Percentiles rank a stretch among this genome's conserved stretches.
These are phyloP conservation scores for Vidua macroura DNA, from an alignment of 2,113 vertebrate species.

Conservation along the genomic window DNA sequence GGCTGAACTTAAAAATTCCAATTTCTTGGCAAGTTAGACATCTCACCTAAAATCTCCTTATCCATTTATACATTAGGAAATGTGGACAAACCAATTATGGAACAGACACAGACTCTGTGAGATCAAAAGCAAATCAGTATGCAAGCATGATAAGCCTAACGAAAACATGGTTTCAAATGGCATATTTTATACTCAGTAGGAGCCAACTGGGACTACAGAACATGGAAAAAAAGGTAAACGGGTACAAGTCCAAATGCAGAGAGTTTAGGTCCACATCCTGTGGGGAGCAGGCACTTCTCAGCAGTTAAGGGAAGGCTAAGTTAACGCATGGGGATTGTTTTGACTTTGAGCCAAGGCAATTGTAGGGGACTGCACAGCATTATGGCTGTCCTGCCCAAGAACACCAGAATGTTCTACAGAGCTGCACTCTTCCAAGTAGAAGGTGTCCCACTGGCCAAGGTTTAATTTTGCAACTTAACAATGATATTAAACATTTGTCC, in stretches of 20 bases:
- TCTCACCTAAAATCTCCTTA: conserved; percentile 56
- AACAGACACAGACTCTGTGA: conserved; percentile 1
- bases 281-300: background rate
- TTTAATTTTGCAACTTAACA: conserved; percentile 57
- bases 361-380: conserved; percentile 3
- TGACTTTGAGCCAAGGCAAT: conserved; percentile 11
- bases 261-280: background rate
- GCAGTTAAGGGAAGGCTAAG: background rate
- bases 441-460: background rate
- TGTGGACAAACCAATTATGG: conserved; percentile 44
- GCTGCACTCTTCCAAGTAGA: background rate
- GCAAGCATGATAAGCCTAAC: conserved; percentile 45
- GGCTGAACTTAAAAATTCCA: conserved; percentile 47
- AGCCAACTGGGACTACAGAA: background rate
- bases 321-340: background rate
- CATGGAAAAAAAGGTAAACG: background rate
- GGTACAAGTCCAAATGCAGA: background rate
- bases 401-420: background rate
- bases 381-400: background rate
- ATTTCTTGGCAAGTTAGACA: conserved; percentile 53
- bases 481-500: conserved; percentile 47
- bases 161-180: conserved; percentile 36
- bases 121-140: conserved; percentile 24
- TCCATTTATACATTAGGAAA: conserved; percentile 58
- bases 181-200: conserved; percentile 30